A percentile compares a stretch with the other conserved stretches of the same genome.
These are phyloP conservation scores for Cyanoderma ruficeps DNA, from an alignment of 2,113 vertebrate genomes.

Conservation along the genomic window DNA sequence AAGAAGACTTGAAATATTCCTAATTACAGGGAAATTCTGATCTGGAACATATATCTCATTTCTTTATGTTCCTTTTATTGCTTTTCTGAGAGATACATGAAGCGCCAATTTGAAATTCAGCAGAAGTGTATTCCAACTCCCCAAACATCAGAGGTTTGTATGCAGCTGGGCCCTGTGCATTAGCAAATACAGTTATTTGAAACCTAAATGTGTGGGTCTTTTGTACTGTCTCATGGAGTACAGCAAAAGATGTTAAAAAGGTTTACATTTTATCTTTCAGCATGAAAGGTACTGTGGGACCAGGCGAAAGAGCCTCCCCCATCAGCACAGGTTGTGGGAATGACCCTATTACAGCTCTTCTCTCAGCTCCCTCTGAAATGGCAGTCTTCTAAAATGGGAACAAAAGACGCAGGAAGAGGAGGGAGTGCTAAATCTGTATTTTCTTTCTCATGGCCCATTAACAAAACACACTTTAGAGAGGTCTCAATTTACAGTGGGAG, in stretches of 20 bases:
- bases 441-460: constrained; percentile 20
- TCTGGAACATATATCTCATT: constrained; percentile 32
- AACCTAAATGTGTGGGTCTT: background rate
- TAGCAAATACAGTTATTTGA: background rate
- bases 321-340: background rate
- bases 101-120: background rate
- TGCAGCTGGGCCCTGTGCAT: background rate
- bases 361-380: background rate
- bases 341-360: background rate
- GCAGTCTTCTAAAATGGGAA: background rate
- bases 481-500: constrained; percentile 14
- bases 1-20: constrained; percentile 40
- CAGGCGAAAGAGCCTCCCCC: background rate
- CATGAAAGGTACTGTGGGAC: background rate
- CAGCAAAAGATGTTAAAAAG: background rate
- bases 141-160: background rate
- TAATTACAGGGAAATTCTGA: constrained; percentile 58
- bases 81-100: constrained; percentile 26
- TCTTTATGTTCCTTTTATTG: constrained; percentile 21
- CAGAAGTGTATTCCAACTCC: background rate
- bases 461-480: constrained; percentile 19
- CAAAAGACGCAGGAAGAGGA: background rate
- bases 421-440: constrained; percentile 29
- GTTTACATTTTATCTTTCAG: background rate
- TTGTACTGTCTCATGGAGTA: background rate